phyloP scores from a whole-genome alignment of 2,113 vertebrate genomes.

The Brevimyrus niger region DNA sequence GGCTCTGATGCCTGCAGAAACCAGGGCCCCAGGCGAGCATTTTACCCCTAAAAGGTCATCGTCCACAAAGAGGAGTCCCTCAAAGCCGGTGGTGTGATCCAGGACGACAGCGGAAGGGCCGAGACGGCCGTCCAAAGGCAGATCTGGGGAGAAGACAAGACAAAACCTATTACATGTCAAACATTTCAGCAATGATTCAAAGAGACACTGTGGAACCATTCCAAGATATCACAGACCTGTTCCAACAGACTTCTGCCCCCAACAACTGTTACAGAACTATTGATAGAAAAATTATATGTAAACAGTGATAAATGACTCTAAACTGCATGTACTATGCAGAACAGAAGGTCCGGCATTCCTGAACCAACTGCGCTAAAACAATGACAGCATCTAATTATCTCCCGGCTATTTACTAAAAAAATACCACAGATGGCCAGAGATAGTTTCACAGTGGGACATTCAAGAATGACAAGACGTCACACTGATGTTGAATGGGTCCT shows the following conservation, averaged over 20 bases:
- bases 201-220: background rate
- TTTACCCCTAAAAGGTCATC: constrained; percentile 94
- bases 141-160: constrained; percentile 36
- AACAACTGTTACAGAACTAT: background rate
- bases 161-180: background rate
- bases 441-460: background rate
- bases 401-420: background rate
- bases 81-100: constrained; percentile 92
- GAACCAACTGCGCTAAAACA: background rate
- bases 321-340: background rate
- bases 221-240: background rate
- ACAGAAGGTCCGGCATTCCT: background rate
- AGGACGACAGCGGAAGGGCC: constrained; percentile 85
- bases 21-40: background rate
- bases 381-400: background rate
- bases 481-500: background rate
- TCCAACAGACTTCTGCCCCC: background rate
- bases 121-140: constrained; percentile 71
- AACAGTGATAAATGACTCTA: background rate
- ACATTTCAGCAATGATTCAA: background rate
- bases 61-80: constrained; percentile 89
- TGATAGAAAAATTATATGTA: background rate
- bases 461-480: background rate
- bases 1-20: background rate
- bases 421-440: background rate